These are phyloP conservation scores for Cephus sareptanus DNA, from an alignment of 2,888 invertebrate species.

Conservation along the genomic window DNA sequence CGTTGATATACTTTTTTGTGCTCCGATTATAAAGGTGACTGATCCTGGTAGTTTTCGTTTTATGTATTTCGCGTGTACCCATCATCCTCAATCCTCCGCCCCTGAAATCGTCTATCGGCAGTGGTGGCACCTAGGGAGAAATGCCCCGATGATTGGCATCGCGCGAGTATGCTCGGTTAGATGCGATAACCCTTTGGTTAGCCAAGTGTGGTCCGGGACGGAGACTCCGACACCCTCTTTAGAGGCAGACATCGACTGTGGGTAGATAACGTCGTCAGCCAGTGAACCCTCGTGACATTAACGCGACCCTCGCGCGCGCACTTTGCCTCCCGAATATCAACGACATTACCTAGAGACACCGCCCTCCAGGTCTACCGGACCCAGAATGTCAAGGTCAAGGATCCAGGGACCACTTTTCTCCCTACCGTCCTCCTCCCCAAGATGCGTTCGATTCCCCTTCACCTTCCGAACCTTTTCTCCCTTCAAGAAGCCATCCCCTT, in stretches of 20 bases:
- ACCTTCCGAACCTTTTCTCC: neutral
- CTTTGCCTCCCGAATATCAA: constrained; percentile 56
- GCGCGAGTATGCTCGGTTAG: neutral
- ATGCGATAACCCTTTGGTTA: constrained; percentile 28
- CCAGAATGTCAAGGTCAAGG: constrained; percentile 37
- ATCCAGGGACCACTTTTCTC: constrained; percentile 1
- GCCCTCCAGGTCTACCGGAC: constrained; percentile 27
- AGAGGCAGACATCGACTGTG: constrained; percentile 37
- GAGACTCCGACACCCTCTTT: constrained; percentile 23
- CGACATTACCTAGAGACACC: constrained; percentile 41
- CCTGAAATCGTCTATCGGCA: neutral
- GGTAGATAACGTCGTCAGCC: constrained; percentile 49
- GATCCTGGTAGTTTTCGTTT: neutral
- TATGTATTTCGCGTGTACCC: neutral
- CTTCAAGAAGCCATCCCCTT: neutral
- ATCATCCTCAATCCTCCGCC: neutral
- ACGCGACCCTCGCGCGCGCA: constrained; percentile 45
- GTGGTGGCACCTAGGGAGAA: neutral
- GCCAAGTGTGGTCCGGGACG: constrained; percentile 19
- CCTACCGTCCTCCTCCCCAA: neutral
- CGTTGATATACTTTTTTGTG: neutral
- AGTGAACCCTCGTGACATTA: constrained; percentile 48
- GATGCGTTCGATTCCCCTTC: neutral
- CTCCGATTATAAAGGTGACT: neutral
- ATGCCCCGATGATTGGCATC: neutral